Base-by-base conservation (phyloP, 2,797 vertebrate species). In the Mionectes olivaceus region DNA sequence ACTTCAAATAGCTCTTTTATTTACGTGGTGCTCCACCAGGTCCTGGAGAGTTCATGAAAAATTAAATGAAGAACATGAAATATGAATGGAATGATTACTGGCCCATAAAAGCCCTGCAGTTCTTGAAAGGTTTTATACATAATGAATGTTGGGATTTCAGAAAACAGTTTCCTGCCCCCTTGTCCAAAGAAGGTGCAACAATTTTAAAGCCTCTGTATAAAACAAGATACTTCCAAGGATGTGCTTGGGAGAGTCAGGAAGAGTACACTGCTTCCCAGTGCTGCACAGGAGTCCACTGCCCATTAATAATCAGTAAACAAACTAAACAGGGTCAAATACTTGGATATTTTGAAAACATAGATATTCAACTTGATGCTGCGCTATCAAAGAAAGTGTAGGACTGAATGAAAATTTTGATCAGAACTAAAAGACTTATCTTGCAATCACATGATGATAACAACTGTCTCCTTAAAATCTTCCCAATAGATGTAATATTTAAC, bases 61-160 rank as follows among this genome's bases (percentile, higher is more conserved):
- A 94, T 95, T 95, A 91, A 96, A 84, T 0, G 3, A 30, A 84
- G 68, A 70, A 80, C 64, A 94, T 97, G 83, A 97, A 97, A 94
- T 90, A 96, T 96, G 83, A 91, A 96, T 84, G 60, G 65, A 49
- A 88, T 81, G 71, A 73, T 92, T 87, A 89, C 43, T 15, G 7
- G 74, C 43, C 61, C 86, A 71, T 83, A 91, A 92, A 90, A 93
- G 61, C 73, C 69, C 41, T 56, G 64, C 37, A 61, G 73, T 27
- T 86, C 87, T 50, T 73, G 64, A 86, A 84, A 69, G 33, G 33
- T 78, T 90, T 75, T 91, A 79, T 50, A 47, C 0, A 1, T 55
- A 88, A 84, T 2, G 4, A 82, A 76, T 44, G 15, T 24, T 74
- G 25, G n/a, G 27, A 61, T 57, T 87, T 67, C 35, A 93, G 49